Base-by-base conservation (phyloP, 2,888 invertebrate genomes). In the Cremastobaeus sp. region DNA sequence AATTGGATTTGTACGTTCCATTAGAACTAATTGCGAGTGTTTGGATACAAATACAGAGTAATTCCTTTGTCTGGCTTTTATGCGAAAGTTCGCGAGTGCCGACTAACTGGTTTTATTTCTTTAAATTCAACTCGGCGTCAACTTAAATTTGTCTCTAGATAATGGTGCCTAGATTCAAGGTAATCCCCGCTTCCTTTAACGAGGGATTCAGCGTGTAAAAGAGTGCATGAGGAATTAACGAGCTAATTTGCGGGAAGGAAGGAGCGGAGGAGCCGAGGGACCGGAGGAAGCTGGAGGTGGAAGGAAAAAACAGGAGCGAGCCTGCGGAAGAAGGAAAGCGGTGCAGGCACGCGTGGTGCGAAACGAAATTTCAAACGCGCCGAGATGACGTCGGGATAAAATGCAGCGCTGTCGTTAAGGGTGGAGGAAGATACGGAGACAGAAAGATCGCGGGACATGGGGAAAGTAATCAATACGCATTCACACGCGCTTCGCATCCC, bases 401-500 rank as follows among this genome's bases (percentile, higher is more conserved):
- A 73, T 73, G 66, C 73, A 73, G 34, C 57, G 52, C 47, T 52
- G 69, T 73, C 57, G 57, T 66, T 62, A 48, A 50, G 60, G 55
- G 55, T 62, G 47, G 54, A 54, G 60, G 48, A 69, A 66, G 73
- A 55, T 48, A 68, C 62, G 37, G 30, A 68, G 64, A 76, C 50
- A 69, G 69, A 71, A 62, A 68, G 59, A 70, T 64, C 55, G 59
- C 25, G 37, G 68, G 20, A 54, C 39, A 73, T 17, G 57, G 62
- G 71, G 45, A 70, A 74, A 68, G 71, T 74, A 76, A 76, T 76
- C 76, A 76, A 76, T 76, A 76, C 76, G 57, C 66, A 74, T 74
- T 74, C 73, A 62, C 73, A 73, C 71, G 76, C 76, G 66, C 48
- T 68, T 76, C 70, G 70, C 59, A 76, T 74, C 73, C 59, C 66